These are phyloP conservation scores for Heliconius himera DNA, from an alignment of 1,140 invertebrate genomes.

Conservation along the genomic window DNA sequence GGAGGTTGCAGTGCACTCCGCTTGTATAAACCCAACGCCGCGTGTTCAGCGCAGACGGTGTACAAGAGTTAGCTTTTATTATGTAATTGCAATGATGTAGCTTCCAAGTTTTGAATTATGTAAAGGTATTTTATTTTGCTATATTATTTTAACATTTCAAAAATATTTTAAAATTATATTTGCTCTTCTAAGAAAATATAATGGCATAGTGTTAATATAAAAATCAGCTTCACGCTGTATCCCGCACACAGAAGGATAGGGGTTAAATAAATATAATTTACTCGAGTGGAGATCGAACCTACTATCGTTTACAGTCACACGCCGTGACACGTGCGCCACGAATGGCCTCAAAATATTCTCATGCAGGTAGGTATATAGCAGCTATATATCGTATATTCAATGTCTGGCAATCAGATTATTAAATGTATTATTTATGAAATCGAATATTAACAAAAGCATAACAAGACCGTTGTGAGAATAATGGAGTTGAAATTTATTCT, in stretches of 20 bases:
- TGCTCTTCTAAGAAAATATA: background rate
- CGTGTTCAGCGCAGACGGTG: conserved; percentile 21
- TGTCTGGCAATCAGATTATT: background rate
- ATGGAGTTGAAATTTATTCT: conserved; percentile 45
- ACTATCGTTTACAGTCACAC: too few species aligned
- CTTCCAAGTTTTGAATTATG: conserved; percentile 21
- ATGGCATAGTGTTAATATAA: background rate
- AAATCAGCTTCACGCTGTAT: too few species aligned
- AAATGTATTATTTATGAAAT: conserved; percentile 34
- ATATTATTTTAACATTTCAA: background rate
- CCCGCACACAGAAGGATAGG: too few species aligned
- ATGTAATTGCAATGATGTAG: conserved; percentile 24
- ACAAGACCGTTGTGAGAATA: conserved; percentile 37
- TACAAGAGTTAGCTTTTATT: conserved; percentile 38
- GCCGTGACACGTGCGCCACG: too few species aligned
- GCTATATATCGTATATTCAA: background rate
- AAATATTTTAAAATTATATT: background rate
- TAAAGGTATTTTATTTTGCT: background rate
- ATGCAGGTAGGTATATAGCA: background rate
- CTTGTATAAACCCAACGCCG: conserved; percentile 33
- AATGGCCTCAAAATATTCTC: too few species aligned
- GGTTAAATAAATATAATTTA: too few species aligned
- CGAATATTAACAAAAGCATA: conserved; percentile 28
- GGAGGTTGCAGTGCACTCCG: conserved; percentile 36
- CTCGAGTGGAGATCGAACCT: too few species aligned